phyloP scores from a whole-genome alignment of 1,140 invertebrate genomes.

The Bombus ignitus region DNA sequence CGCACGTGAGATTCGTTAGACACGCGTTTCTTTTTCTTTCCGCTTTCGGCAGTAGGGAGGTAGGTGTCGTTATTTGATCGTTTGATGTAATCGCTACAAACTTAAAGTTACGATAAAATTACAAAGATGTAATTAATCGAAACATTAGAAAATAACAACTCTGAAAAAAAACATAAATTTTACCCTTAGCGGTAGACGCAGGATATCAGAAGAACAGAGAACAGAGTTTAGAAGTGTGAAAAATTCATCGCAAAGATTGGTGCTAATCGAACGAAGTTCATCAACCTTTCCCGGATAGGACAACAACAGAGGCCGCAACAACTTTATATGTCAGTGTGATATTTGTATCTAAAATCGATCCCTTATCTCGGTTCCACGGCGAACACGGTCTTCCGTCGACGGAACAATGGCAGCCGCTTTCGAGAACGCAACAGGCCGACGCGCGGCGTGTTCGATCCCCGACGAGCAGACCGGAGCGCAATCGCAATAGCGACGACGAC shows the following conservation, averaged over 20 bases:
- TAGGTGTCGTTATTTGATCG: too few relatives aligned
- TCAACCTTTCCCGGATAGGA: neutral
- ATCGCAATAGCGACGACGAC: slow-evolving; percentile 25
- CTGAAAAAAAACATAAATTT: too few relatives aligned
- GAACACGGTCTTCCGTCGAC: slow-evolving; percentile 20
- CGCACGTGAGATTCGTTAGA: neutral
- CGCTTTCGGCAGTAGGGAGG: neutral
- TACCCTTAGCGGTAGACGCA: too few relatives aligned
- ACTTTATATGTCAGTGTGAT: slow-evolving; percentile 19
- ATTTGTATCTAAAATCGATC: slow-evolving; percentile 41
- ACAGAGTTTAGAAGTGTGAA: too few relatives aligned
- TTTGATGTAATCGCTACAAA: too few relatives aligned
- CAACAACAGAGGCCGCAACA: neutral
- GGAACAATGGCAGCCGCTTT: slow-evolving; percentile 43
- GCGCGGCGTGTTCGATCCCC: slow-evolving; percentile 25
- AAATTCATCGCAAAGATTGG: too few relatives aligned
- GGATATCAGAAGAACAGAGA: too few relatives aligned
- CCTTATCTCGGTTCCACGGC: slow-evolving; percentile 26
- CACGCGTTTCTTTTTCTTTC: neutral
- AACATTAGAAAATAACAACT: too few relatives aligned
- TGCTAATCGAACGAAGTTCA: neutral
- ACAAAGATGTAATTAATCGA: too few relatives aligned
- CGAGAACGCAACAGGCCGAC: slow-evolving; percentile 14
- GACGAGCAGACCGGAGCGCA: slow-evolving; percentile 28
- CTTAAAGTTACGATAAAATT: too few relatives aligned